Base-by-base conservation (phyloP, 2,113 vertebrate species). In the Uropsilus gracilis region DNA sequence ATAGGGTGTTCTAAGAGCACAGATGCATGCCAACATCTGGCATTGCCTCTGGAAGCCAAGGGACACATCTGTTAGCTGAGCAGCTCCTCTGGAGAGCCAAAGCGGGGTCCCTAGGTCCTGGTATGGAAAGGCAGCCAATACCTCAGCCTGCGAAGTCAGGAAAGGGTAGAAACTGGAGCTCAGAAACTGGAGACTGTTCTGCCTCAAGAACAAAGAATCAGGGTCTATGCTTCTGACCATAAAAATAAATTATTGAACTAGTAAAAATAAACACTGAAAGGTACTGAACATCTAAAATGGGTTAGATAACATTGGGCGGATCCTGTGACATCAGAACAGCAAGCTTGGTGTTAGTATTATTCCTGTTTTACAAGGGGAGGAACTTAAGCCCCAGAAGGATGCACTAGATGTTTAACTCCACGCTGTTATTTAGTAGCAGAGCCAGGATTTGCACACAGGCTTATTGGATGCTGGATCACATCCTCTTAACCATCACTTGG, bases 1-100 rank as follows among this genome's bases (percentile, higher is more conserved):
- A 85, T 32, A 80, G 55, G 85, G 59, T 66, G 48, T 63, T 81
- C 55, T 2, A n/a, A 0, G 80, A 57, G 37, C 75, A 18, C 78
- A 91, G 89, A 73, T 86, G 95, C 68, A 48, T 1, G 14, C 30
- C 75, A 71, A 61, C 76, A 96, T 94, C 96, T 96, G 93, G 30
- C n/a, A 42, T 20, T 37, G 86, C 8, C 59, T 80, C 78, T 89
- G 94, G 44, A 91, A 89, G 83, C 86, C 88, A 32, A 24, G 3
- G 48, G 44, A 80, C 26, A 20, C 68, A 78, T 92, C 91, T 96
- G 94, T 84, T 80, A 75, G 57, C 2, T n/a, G 42, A 84, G 53
- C 8, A 0, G 59, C 94, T 55, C 17, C 63, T 50, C 84, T 12
- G 8, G 90, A 89, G 75, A 91, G 53, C 32, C 37, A 22, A 53